Evolutionary conservation across 2,113 vertebrate genomes (phyloP).

Genomic region (Steatornis caripensis): DNA sequence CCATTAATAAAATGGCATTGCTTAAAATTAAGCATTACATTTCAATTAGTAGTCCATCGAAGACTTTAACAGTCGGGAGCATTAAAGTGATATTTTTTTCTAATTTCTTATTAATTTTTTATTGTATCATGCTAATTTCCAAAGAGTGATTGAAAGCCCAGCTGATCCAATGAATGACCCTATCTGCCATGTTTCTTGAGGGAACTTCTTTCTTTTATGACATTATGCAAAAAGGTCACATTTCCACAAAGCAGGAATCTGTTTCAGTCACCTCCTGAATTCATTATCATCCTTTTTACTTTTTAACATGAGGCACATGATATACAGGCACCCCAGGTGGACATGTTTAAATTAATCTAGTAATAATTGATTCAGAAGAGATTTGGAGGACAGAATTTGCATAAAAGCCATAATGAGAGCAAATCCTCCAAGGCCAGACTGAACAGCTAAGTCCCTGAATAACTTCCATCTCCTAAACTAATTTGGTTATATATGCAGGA

Average conservation of each 20-base stretch:
- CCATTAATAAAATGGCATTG: slow-evolving; percentile 67
- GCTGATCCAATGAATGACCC: slow-evolving; percentile 10
- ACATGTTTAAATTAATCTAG: slow-evolving; percentile 77
- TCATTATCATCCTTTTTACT: slow-evolving; percentile 59
- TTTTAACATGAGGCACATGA: slow-evolving; percentile 66
- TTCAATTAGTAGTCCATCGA: slow-evolving; percentile 66
- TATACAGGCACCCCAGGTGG: slow-evolving; percentile 61
- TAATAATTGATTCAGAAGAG: slow-evolving; percentile 80
- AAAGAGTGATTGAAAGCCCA: slow-evolving; percentile 58
- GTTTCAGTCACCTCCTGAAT: slow-evolving; percentile 63
- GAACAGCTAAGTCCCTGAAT: slow-evolving; percentile 63
- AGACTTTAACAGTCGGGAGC: slow-evolving; percentile 44
- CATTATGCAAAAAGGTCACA: slow-evolving; percentile 65
- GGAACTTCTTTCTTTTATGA: slow-evolving; percentile 43
- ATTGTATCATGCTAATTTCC: slow-evolving; percentile 60
- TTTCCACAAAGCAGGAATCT: slow-evolving; percentile 67
- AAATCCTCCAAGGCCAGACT: slow-evolving; percentile 63
- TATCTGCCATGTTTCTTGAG: slow-evolving; percentile 57
- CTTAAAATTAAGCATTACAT: slow-evolving; percentile 69
- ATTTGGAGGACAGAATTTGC: slow-evolving; percentile 74
- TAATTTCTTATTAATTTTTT: slow-evolving; percentile 64
- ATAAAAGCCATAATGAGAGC: slow-evolving; percentile 76
- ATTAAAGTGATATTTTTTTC: slow-evolving; percentile 50
- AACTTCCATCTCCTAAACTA: slow-evolving; percentile 59
- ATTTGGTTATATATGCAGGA: slow-evolving; percentile 59